Conservation (phyloP, 2,888 invertebrate genomes). For the Sycophila texana region DNA sequence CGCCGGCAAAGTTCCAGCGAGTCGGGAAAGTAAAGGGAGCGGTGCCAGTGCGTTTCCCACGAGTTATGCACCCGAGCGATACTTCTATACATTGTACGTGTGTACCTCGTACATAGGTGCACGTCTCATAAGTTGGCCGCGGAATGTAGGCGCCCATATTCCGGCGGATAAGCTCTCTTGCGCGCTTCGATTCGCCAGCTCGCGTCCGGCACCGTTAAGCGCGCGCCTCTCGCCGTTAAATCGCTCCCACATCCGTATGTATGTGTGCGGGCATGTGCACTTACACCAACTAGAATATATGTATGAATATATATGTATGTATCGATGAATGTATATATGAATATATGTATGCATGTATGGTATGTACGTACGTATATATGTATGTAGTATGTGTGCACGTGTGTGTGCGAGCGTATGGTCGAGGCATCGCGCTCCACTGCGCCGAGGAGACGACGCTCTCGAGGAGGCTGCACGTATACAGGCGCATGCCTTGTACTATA, state of each 20-base stretch:
- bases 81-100: too few species aligned
- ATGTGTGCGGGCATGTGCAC: conserved; percentile 1
- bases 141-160: conserved; percentile 22
- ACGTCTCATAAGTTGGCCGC: too few species aligned
- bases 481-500: too few species aligned
- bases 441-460: too few species aligned
- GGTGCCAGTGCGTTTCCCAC: too few species aligned
- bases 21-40: too few species aligned
- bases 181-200: background rate
- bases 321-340: background rate
- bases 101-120: too few species aligned
- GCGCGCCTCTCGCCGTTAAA: conserved; percentile 38
- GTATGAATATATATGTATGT: background rate
- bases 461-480: too few species aligned
- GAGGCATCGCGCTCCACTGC: too few species aligned
- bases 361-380: background rate
- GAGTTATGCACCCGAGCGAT: background rate
- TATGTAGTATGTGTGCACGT: too few species aligned
- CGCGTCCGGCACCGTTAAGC: conserved; percentile 43
- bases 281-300: background rate
- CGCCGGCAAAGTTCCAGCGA: too few species aligned
- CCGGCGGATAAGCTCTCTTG: conserved; percentile 17
- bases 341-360: background rate
- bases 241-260: background rate
- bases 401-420: too few species aligned